These are phyloP conservation scores for Teinopalpus imperialis DNA, from an alignment of 2,888 invertebrate species.

Conservation along the genomic window DNA sequence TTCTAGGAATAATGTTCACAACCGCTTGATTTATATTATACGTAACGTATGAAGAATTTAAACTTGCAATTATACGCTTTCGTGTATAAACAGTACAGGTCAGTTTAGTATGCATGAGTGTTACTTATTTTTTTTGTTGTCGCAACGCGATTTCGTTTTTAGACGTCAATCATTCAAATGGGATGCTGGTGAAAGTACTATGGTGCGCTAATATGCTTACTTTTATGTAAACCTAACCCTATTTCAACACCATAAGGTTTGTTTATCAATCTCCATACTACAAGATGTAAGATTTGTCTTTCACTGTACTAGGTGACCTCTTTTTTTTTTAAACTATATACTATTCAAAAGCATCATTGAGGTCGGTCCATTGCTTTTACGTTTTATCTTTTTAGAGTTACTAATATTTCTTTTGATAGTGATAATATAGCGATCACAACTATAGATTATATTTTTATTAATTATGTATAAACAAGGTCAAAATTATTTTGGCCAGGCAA, in stretches of 20 bases:
- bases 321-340: neutral
- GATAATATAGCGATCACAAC: too few species aligned
- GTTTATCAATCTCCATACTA: too few species aligned
- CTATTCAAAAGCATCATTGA: neutral
- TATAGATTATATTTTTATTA: too few species aligned
- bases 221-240: neutral
- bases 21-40: neutral
- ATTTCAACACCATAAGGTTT: neutral
- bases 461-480: too few species aligned
- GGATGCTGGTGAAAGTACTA: slow-evolving; percentile 24
- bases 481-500: too few species aligned
- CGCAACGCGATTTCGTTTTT: slow-evolving; percentile 16
- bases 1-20: neutral
- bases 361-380: neutral
- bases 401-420: neutral
- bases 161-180: slow-evolving; percentile 16
- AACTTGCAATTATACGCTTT: slow-evolving; percentile 16
- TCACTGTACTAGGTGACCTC: slow-evolving; percentile 12
- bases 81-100: neutral
- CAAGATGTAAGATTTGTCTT: too few species aligned
- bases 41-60: slow-evolving; percentile 6
- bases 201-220: slow-evolving; percentile 1
- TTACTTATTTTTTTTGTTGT: neutral
- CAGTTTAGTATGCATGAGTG: neutral
- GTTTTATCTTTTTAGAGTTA: slow-evolving; percentile 9